Base-by-base conservation (phyloP, 2,888 invertebrate species). In the Meganola albula region DNA sequence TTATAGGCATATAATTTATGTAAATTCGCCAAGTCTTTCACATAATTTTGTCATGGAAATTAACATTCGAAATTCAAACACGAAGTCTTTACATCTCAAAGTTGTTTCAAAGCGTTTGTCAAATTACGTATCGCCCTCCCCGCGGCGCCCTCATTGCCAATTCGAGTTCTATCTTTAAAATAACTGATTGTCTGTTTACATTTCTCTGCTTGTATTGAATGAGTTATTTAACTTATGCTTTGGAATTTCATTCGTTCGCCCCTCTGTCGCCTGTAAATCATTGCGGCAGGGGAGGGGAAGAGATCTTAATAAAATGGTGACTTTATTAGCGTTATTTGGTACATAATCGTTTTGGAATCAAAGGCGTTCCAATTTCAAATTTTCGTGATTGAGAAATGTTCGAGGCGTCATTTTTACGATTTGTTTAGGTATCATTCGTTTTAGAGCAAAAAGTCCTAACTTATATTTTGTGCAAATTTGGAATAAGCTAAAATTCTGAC, bases 151-250 rank as follows among this genome's bases (percentile, higher is more conserved):
- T 51, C 39, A 49, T 41, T 54, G 49, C 57, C 55, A 63, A 64
- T 64, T 69, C 64, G 63, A 71, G 73, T 74, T 78, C 73, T 73
- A 75, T 77, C 72, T 77, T 78, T 76, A 74, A 82, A 83, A 53
- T 52, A 69, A 66, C 75, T 83, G 83, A 83, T 80, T 84, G 80
- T 83, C 74, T 83, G 77, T 83, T 84, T 82, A 75, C 80, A 73
- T 76, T 77, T 63, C 71, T 71, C 63, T 69, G 82, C 71, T 73
- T 74, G 70, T 79, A 75, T 77, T 72, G 74, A 80, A 73, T 77
- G 69, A 73, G 67, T 64, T 65, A 67, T 63, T 69, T 60, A 60
- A 64, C 48, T 63, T 61, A 53, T 66, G 52, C 51, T 61, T 56
- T 37, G 49, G 50, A 54, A 54, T 54, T 45, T 18, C 40, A 34